Percentiles rank a stretch among this genome's conserved stretches.
Conservation (phyloP, 2,888 invertebrate genomes). For the Marronus borbonicus region DNA sequence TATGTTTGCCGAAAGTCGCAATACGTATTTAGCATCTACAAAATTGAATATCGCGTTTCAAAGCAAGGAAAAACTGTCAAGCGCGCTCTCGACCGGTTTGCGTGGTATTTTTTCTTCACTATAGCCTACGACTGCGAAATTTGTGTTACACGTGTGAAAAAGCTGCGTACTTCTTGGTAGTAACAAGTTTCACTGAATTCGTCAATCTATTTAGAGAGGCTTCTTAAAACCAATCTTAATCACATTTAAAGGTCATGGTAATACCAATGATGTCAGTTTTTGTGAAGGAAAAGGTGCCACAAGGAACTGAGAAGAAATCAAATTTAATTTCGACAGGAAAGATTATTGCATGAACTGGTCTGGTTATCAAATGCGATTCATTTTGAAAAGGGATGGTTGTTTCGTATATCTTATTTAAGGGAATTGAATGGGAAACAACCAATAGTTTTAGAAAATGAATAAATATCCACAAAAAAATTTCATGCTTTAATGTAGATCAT, state of each 20-base stretch:
- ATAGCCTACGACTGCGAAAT: slow-evolving; percentile 18
- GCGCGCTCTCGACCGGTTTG: slow-evolving; percentile 1
- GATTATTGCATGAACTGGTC: too few relatives aligned
- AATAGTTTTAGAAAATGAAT: too few relatives aligned
- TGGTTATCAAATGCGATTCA: too few relatives aligned
- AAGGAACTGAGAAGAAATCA: too few relatives aligned
- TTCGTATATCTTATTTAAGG: too few relatives aligned
- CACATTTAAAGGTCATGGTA: neutral
- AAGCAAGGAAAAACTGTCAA: slow-evolving; percentile 21
- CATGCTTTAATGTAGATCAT: too few relatives aligned
- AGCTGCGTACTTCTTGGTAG: neutral
- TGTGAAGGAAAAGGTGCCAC: too few relatives aligned
- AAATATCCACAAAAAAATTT: too few relatives aligned
- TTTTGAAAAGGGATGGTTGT: too few relatives aligned
- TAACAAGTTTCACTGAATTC: neutral
- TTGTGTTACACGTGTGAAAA: slow-evolving; percentile 25
- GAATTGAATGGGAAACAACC: too few relatives aligned
- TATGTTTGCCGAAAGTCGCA: slow-evolving; percentile 31
- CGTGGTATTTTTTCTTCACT: neutral
- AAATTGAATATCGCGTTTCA: neutral
- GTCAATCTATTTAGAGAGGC: neutral
- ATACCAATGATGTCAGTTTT: too few relatives aligned
- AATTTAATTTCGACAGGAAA: too few relatives aligned
- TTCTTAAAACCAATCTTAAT: neutral
- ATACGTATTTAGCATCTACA: neutral